Evolutionary conservation across 2,113 vertebrate genomes (phyloP).

Genomic region (Copsychus sechellarum): DNA sequence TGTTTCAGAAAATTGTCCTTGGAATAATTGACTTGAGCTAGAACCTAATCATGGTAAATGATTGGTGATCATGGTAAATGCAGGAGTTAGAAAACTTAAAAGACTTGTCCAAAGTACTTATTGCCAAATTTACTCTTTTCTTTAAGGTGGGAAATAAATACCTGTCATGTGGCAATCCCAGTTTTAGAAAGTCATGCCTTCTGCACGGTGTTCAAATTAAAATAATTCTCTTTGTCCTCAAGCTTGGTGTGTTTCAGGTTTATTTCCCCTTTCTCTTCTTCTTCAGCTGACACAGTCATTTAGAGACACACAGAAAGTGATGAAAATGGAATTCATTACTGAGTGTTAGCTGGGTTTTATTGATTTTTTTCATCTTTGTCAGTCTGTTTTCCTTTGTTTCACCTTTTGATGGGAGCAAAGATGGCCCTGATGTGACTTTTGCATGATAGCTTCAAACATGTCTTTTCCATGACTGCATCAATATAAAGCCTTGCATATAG

Average conservation of each 20-base stretch:
- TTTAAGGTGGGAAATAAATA: background rate
- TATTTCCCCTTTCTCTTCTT: background rate
- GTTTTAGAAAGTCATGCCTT: background rate
- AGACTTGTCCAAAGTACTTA: background rate
- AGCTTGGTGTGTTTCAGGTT: background rate
- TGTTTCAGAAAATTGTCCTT: background rate
- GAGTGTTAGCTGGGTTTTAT: background rate
- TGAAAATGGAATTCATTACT: background rate
- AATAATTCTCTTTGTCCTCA: background rate
- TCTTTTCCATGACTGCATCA: background rate
- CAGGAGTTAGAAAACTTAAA: background rate
- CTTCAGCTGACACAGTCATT: background rate
- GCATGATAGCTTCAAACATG: background rate
- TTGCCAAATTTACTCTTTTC: background rate
- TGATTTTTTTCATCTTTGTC: background rate
- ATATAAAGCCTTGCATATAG: background rate
- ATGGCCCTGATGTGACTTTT: background rate
- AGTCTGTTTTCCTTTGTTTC: background rate
- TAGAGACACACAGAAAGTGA: background rate
- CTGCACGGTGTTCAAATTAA: background rate
- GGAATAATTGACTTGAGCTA: background rate
- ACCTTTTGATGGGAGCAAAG: background rate
- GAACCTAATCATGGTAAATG: background rate
- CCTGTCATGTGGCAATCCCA: fast-evolving
- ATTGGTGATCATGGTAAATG: background rate